phyloP scores from a whole-genome alignment of 2,888 invertebrate genomes.

The Eupithecia exiguata region DNA sequence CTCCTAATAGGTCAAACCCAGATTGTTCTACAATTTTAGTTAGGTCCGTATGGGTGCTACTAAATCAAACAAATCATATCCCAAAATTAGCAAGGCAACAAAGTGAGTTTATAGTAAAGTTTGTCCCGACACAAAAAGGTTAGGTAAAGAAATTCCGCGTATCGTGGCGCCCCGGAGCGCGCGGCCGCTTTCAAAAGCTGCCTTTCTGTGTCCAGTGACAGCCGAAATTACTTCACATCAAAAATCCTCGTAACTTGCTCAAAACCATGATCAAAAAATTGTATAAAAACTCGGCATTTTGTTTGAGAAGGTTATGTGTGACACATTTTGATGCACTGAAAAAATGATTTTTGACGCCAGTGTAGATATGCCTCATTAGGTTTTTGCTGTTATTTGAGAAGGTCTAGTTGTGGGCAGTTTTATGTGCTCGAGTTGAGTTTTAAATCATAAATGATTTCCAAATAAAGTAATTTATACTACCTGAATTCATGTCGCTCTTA shows the following conservation, averaged over 20 bases:
- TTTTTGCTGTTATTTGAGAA: constrained; percentile 43
- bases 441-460: constrained; percentile 9
- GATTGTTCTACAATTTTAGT: neutral
- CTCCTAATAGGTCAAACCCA: neutral
- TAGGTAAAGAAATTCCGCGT: constrained; percentile 75
- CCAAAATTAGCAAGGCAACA: constrained; percentile 42
- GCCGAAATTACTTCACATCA: constrained; percentile 76
- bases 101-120: constrained; percentile 43
- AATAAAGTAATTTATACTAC: neutral
- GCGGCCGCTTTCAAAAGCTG: constrained; percentile 71
- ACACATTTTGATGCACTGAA: constrained; percentile 55
- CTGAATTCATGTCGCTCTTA: neutral
- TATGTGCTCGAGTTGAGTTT: constrained; percentile 45
- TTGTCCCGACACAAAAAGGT: constrained; percentile 57
- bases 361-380: constrained; percentile 55
- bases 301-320: constrained; percentile 69
- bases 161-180: constrained; percentile 71
- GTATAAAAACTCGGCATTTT: constrained; percentile 62
- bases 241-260: constrained; percentile 49
- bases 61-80: constrained; percentile 17
- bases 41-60: neutral
- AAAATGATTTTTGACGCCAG: constrained; percentile 56
- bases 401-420: constrained; percentile 38
- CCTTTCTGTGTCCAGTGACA: constrained; percentile 71
- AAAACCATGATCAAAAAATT: constrained; percentile 56